Evolutionary conservation across 2,888 invertebrate genomes (phyloP).

Genomic region (Epinotia bilunana): DNA sequence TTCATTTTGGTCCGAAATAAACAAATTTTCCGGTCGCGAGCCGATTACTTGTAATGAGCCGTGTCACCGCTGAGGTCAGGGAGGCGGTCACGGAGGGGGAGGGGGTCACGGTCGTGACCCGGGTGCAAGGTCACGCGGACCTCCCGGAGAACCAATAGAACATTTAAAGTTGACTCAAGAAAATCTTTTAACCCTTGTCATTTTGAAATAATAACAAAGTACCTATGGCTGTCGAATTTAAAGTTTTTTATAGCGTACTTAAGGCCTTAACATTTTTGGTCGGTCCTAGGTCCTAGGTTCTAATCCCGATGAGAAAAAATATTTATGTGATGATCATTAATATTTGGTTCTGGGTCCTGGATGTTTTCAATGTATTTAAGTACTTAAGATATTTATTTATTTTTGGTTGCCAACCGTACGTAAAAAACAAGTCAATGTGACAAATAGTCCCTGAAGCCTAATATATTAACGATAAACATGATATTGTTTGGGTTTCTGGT

Average conservation of each 20-base stretch:
- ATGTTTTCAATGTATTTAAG: no score
- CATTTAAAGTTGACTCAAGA: not conserved
- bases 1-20: constrained; percentile 28
- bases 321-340: no score
- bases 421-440: not conserved
- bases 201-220: not conserved
- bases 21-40: constrained; percentile 40
- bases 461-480: not conserved
- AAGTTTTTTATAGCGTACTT: not conserved
- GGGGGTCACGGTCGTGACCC: constrained; percentile 33
- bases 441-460: not conserved
- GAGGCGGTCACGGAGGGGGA: constrained; percentile 17
- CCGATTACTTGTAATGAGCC: constrained; percentile 33
- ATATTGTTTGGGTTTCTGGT: constrained; percentile 9
- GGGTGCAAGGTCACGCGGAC: constrained; percentile 20
- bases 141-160: not conserved
- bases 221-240: not conserved
- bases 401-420: no score
- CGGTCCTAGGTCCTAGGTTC: no score
- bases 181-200: not conserved
- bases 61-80: constrained; percentile 32
- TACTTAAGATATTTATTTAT: no score
- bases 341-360: no score
- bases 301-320: no score
- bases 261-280: not conserved